phyloP scores from a whole-genome alignment of 2,113 vertebrate species.

The Petroica traversi region DNA sequence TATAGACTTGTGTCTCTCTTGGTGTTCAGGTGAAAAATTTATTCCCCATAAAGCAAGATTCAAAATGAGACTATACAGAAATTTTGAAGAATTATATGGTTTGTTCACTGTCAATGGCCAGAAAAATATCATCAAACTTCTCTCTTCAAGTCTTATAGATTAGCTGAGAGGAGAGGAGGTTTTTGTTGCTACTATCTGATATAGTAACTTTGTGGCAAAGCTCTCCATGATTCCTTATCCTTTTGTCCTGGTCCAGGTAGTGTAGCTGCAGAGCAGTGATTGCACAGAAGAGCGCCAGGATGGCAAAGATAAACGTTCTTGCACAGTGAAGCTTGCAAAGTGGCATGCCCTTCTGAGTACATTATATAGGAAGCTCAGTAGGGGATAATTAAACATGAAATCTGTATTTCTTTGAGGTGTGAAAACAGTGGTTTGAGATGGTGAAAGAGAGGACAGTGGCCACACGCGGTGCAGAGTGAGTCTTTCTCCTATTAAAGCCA shows the following conservation, averaged over 20 bases:
- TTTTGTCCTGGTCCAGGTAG: not conserved
- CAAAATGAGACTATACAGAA: not conserved
- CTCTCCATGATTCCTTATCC: not conserved
- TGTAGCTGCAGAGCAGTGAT: not conserved
- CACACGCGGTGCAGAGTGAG: not conserved
- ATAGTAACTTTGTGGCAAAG: not conserved
- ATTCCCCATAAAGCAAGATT: not conserved
- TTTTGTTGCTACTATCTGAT: not conserved
- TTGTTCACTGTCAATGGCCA: not conserved
- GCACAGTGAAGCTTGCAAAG: not conserved
- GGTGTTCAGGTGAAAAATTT: not conserved
- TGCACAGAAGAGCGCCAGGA: not conserved
- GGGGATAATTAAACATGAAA: conserved; percentile 31
- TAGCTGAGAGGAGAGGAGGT: not conserved
- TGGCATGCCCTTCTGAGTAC: not conserved
- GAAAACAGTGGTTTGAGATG: not conserved
- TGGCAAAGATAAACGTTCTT: not conserved
- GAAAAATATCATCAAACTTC: not conserved
- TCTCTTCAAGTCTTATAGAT: not conserved
- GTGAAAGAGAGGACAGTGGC: not conserved
- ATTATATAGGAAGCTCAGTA: not conserved
- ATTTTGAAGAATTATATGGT: not conserved
- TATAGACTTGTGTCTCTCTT: not conserved
- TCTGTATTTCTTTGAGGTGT: not conserved
- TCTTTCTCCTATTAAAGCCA: not conserved